These are phyloP conservation scores for Fundulus diaphanus DNA, from an alignment of 2,797 vertebrate genomes.

Conservation along the genomic window DNA sequence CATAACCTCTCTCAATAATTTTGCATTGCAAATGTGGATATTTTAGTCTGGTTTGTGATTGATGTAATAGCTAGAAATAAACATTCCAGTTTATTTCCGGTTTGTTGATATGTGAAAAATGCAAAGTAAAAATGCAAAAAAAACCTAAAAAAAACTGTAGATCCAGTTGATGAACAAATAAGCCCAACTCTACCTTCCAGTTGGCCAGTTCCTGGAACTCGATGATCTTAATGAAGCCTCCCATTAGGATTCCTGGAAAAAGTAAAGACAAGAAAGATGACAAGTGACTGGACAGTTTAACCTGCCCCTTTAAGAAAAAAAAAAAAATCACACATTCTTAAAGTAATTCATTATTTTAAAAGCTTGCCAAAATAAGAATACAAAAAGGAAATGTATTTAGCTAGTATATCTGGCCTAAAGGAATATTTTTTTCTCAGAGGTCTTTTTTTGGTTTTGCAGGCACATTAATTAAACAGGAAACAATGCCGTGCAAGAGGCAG, in stretches of 20 bases:
- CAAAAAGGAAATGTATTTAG: slow-evolving; percentile 40
- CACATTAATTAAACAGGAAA: slow-evolving; percentile 51
- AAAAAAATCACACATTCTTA: slow-evolving; percentile 25
- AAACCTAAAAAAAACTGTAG: not conserved
- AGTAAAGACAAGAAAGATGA: slow-evolving; percentile 31
- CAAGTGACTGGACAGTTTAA: slow-evolving; percentile 36
- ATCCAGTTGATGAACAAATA: not conserved
- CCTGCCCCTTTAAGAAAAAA: slow-evolving; percentile 17
- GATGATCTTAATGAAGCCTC: slow-evolving; percentile 98
- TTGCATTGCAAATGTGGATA: not conserved
- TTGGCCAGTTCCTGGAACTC: slow-evolving; percentile 97
- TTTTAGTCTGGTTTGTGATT: not conserved
- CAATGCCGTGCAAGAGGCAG: slow-evolving; percentile 40
- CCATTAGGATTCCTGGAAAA: slow-evolving; percentile 95
- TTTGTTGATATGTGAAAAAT: no score
- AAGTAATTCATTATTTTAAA: slow-evolving; percentile 7
- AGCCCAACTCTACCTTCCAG: slow-evolving; percentile 90
- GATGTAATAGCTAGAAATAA: slow-evolving; percentile 8
- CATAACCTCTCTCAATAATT: not conserved
- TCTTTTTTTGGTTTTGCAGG: slow-evolving; percentile 30
- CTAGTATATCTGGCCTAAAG: no score
- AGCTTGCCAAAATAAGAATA: slow-evolving; percentile 24
- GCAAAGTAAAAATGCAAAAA: slow-evolving; percentile 9
- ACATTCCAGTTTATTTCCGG: not conserved
- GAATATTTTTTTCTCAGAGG: no score